A percentile compares a stretch with the other conserved stretches of the same genome.
Evolutionary conservation across 2,113 vertebrate genomes (phyloP).

Genomic region (Mystacornis crossleyi): DNA sequence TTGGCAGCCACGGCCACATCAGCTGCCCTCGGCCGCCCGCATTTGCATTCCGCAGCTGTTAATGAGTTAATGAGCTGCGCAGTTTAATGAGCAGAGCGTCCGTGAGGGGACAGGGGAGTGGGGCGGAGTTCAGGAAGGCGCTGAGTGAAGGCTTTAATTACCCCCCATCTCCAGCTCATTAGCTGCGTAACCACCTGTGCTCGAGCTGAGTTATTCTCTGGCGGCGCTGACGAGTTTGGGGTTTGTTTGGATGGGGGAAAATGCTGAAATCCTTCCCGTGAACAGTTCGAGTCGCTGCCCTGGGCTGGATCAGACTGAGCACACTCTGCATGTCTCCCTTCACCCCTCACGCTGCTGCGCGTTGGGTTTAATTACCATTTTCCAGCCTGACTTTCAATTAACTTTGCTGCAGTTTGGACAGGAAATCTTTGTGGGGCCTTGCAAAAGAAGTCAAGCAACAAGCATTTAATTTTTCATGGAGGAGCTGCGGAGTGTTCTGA

Average conservation of each 20-base stretch:
- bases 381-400: background rate
- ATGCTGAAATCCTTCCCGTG: background rate
- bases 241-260: background rate
- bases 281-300: background rate
- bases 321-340: background rate
- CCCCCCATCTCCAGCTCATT: constrained; percentile 42
- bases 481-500: background rate
- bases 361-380: background rate
- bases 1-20: background rate
- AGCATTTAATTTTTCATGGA: background rate
- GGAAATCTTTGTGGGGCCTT: background rate
- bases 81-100: constrained; percentile 57
- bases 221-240: constrained; percentile 39
- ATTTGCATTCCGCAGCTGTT: constrained; percentile 24
- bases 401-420: background rate
- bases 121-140: background rate
- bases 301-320: background rate
- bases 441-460: background rate
- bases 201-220: background rate
- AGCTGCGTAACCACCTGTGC: constrained; percentile 45
- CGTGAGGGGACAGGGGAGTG: background rate
- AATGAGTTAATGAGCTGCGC: constrained; percentile 50
- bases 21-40: background rate
- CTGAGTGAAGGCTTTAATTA: constrained; percentile 61
- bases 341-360: background rate